Evolutionary conservation across 1,140 invertebrate genomes (phyloP), one percentile per base, ranked within the genome.

Genomic region (Drosophila ironensis): DNA sequence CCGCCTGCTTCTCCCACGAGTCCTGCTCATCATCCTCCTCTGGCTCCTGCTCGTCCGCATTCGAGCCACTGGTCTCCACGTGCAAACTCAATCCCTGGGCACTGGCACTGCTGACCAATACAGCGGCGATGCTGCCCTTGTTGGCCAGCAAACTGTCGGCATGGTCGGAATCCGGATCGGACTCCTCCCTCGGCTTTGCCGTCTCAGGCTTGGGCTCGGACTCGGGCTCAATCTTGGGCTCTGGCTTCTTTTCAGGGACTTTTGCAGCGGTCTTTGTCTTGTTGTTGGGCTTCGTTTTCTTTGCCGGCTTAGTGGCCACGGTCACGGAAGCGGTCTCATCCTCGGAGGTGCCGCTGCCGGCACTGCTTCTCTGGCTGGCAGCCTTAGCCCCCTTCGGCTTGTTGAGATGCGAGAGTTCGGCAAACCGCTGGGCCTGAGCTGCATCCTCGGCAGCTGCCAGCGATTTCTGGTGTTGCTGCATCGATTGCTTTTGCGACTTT

Each of bases 401-500:
- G 45, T 86, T 86, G 1, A 88, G 63, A 50, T 72, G 69, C 14
- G 64, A 84, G 0, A 78, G 37, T 35, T 87, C 60, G 4, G 69
- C 75, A 42, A 80, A 87, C 17, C 66, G 72, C n/a, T 59, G 27
- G 5, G 61, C 64, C 11, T 77, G 81, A 5, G 72, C 64, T 14
- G 60, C 68, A 57, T 86, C 66, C 56, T 76, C 73, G 6, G 63
- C 64, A 4, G 64, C 68, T 16, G 71, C 57, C 87, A 91, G 90
- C 12, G 91, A 91, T 87, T 91, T 66, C 60, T 57, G 61, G 28
- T 47, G 37, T 12, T 41, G 41, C 7, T 30, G 38, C 6, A 19
- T 48, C 30, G 57, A 48, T 47, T 63, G 59, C 88, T 90, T 72
- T 20, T 70, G 56, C 89, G 91, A 68, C 90, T 91, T 56, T 88